These are phyloP conservation scores for Cecropterus lyciades DNA, from an alignment of 1,140 invertebrate species.

Conservation along the genomic window DNA sequence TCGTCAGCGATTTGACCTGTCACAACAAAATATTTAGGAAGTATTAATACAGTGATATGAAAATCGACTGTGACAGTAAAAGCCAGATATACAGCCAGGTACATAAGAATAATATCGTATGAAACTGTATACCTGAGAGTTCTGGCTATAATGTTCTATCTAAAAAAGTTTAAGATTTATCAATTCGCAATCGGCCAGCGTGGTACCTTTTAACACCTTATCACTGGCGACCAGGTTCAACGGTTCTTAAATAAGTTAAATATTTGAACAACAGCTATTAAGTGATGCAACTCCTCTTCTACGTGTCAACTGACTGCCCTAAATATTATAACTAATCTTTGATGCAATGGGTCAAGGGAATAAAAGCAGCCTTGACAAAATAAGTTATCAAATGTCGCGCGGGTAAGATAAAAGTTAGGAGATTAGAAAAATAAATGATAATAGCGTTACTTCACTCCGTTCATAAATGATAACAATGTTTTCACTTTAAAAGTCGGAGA, in stretches of 20 bases:
- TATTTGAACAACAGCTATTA: not conserved
- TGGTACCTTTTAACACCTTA: too few species aligned
- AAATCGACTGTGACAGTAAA: too few species aligned
- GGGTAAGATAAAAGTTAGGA: conserved; percentile 18
- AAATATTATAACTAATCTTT: conserved; percentile 12
- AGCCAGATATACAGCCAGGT: too few species aligned
- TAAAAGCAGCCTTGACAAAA: conserved; percentile 55
- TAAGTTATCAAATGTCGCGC: conserved; percentile 49
- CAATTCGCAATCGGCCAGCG: too few species aligned
- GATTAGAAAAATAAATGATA: conserved; percentile 14
- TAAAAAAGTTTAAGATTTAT: too few species aligned
- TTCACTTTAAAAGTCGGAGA: too few species aligned
- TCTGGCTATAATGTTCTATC: too few species aligned
- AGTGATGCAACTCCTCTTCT: conserved; percentile 19
- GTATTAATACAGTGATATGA: not conserved
- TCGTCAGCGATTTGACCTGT: conserved; percentile 17
- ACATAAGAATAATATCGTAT: too few species aligned
- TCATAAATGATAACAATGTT: not conserved
- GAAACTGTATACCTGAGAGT: too few species aligned
- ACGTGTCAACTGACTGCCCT: conserved; percentile 7
- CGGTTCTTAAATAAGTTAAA: too few species aligned
- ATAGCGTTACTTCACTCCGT: not conserved
- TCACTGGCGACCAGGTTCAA: too few species aligned
- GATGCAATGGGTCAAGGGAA: conserved; percentile 51
- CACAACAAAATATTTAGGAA: conserved; percentile 3